These are phyloP conservation scores for Drosophila parvula DNA, from an alignment of 1,140 invertebrate species.

Conservation along the genomic window DNA sequence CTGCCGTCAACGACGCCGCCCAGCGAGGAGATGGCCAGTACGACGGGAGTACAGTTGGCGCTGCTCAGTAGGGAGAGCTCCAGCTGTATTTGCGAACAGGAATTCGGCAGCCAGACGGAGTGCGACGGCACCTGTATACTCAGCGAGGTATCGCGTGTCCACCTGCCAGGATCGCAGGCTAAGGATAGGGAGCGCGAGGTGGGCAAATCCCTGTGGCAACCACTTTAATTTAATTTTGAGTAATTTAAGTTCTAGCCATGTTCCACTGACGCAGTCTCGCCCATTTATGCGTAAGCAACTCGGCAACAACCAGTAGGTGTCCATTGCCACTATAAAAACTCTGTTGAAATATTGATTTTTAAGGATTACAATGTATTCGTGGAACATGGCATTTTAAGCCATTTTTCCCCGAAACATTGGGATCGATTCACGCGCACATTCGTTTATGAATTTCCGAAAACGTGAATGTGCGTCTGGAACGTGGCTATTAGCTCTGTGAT, in stretches of 20 bases:
- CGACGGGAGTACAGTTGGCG: constrained; percentile 51
- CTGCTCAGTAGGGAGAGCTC: constrained; percentile 59
- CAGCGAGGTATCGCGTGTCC: constrained; percentile 72
- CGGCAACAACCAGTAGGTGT: not conserved
- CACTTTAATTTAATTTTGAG: constrained; percentile 42
- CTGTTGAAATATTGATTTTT: constrained; percentile 6
- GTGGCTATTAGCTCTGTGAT: constrained; percentile 61
- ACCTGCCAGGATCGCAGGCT: constrained; percentile 36
- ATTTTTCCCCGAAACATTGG: constrained; percentile 8
- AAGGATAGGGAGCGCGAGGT: constrained; percentile 7
- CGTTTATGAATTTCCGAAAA: not conserved
- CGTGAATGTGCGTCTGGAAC: constrained; percentile 9
- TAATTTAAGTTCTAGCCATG: constrained; percentile 23
- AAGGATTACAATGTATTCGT: not conserved
- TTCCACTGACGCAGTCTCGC: constrained; percentile 9
- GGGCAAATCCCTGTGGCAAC: constrained; percentile 52
- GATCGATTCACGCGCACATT: not conserved
- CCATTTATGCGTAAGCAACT: not conserved
- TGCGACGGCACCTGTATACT: constrained; percentile 75
- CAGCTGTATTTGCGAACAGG: constrained; percentile 73
- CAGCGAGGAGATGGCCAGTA: constrained; percentile 56
- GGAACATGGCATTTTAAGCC: not conserved
- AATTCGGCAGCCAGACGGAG: constrained; percentile 72
- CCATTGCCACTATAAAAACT: not conserved
- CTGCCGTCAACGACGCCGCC: constrained; percentile 60